Base-by-base conservation (phyloP, 2,797 vertebrate genomes). In the Steatocranus sp. region DNA sequence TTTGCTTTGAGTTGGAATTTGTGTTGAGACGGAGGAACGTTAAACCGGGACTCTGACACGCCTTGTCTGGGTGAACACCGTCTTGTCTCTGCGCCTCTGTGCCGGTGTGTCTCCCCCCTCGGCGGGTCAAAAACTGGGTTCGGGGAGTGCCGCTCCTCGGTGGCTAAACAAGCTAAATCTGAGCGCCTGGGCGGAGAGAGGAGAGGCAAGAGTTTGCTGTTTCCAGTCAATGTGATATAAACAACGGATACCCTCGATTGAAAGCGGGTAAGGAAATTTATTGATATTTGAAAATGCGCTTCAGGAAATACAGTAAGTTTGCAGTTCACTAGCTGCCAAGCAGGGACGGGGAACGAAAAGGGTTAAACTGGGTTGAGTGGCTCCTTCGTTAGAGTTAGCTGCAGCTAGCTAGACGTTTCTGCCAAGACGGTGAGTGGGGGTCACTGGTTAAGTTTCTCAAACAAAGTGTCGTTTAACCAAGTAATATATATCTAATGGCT, bases 91-190 rank as follows among this genome's bases (percentile, higher is more conserved):
- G 94, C 92, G 92, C 95, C 94, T 94, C 88, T 93, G 94, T 93
- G 92, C 95, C 95, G 95, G 95, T 96, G 96, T 92, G 92, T 94
- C 90, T 91, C 86, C 88, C 91, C 92, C 92, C 93, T 95, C 91
- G 91, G 95, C 89, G 95, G 95, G 91, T 95, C 91, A 91, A 93
- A 95, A 96, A 94, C 94, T 95, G 95, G 95, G 94, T 96, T 96
- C 95, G 95, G 95, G 96, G 96, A 96, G 96, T 96, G 96, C 93
- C 96, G 93, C 95, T 96, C 94, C 94, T 95, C 94, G 93, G 91
- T 92, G 94, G 93, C 95, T 92, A 87, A 93, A 91, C 91, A 74
- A 91, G 93, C 94, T 95, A 66, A 90, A 95, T 93, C 93, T 92
- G 93, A 91, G 90, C 93, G 91, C 91, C 89, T 89, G 87, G 88